A percentile compares a stretch with the other conserved stretches of the same genome.
phyloP scores from a whole-genome alignment of 2,113 vertebrate genomes.

The Ceuthmochares aereus region DNA sequence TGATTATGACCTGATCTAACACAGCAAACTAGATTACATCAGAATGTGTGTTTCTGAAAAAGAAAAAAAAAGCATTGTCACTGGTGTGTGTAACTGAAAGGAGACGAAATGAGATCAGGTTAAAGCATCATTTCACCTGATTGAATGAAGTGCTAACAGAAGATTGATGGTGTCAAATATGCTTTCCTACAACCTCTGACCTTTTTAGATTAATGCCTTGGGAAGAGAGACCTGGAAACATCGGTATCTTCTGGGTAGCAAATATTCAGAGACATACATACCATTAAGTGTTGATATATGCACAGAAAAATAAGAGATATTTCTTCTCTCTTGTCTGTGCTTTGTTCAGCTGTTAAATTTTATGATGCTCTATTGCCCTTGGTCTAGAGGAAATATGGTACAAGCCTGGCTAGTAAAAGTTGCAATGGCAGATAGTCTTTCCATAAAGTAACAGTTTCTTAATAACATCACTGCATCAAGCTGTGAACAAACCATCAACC shows the following conservation, averaged over 20 bases:
- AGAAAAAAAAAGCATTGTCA: background rate
- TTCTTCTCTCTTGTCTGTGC: background rate
- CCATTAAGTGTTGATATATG: background rate
- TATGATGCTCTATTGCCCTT: background rate
- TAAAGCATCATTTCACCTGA: background rate
- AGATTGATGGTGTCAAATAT: background rate
- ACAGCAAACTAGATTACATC: background rate
- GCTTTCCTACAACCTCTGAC: background rate
- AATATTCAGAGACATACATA: background rate
- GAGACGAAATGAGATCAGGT: background rate
- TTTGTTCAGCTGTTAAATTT: background rate
- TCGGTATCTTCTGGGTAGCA: background rate
- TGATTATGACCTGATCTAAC: slow-evolving; percentile 14
- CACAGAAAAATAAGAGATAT: background rate
- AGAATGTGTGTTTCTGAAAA: background rate
- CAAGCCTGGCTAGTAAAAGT: background rate
- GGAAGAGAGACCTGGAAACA: background rate
- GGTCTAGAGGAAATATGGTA: background rate
- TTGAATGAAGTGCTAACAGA: background rate
- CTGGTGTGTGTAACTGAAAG: background rate
- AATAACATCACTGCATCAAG: background rate
- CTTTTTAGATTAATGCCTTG: background rate
- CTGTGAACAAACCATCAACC: background rate
- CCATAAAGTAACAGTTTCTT: background rate
- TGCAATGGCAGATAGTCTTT: background rate